Percentiles rank a stretch among this genome's conserved stretches.
Evolutionary conservation across 2,797 vertebrate species (phyloP).

Genomic region (Dermochelys coriacea): DNA sequence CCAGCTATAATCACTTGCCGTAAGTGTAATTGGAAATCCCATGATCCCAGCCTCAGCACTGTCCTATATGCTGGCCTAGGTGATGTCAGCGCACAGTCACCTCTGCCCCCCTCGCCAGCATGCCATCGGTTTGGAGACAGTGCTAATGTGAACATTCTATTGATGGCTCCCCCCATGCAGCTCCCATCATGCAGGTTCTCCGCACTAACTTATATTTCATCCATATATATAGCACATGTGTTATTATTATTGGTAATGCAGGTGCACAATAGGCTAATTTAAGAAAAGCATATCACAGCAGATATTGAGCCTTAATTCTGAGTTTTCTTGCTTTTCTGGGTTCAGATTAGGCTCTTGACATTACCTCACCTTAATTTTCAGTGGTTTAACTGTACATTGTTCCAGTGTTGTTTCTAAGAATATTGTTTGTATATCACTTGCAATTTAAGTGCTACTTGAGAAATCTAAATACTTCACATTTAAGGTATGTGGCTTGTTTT

Average conservation of each 20-base stretch:
- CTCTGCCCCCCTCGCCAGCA: constrained; percentile 48
- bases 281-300: constrained; percentile 70
- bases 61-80: constrained; percentile 15
- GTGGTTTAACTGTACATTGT: constrained; percentile 71
- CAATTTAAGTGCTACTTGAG: constrained; percentile 82
- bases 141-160: constrained; percentile 9
- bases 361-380: constrained; percentile 60
- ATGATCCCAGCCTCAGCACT: constrained; percentile 13
- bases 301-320: constrained; percentile 55
- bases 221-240: background rate
- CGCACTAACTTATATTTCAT: constrained; percentile 58
- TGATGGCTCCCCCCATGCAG: constrained; percentile 41
- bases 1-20: constrained; percentile 17
- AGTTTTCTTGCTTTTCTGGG: background rate
- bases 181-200: constrained; percentile 45
- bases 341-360: constrained; percentile 67
- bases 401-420: constrained; percentile 68
- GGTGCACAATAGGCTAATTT: constrained; percentile 69
- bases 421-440: constrained; percentile 79
- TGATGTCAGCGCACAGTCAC: constrained; percentile 20
- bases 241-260: constrained; percentile 50
- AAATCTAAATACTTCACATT: constrained; percentile 74
- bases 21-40: constrained; percentile 13
- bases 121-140: constrained; percentile 24
- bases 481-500: constrained; percentile 60